Evolutionary conservation across 2,888 invertebrate species (phyloP), one percentile per base, ranked within the genome.

Genomic region (Lithophane leautieri): DNA sequence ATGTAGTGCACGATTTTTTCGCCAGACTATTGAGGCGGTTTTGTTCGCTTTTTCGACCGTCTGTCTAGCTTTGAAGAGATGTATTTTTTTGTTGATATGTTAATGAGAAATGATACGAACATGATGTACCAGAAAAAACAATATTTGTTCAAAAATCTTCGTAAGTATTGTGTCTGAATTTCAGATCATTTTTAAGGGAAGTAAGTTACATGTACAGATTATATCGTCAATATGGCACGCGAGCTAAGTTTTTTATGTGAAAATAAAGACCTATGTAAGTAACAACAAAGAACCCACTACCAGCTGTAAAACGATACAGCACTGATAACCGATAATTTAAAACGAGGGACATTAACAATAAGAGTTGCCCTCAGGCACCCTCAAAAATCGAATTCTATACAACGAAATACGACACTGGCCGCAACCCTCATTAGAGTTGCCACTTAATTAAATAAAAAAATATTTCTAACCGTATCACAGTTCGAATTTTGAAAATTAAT

Each of bases 401-500:
- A 92, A 86, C 93, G 96, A 90, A 95, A 96, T 88, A 90, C 88
- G 94, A 96, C 92, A 94, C 96, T 91, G 88, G 88, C 86, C 89
- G 86, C 89, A 89, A 91, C 94, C 94, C 93, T 94, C 93, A 94
- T 95, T 94, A 93, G 89, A 92, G 90, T 90, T 90, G 90, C 88
- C 85, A 89, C 87, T 91, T 92, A 91, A 94, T 93, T 93, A 92
- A 92, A 91, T 91, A 92, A 92, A 92, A 91, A 90, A 92, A 86
- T 84, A 82, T 72, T 80, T 79, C 62, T 58, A 85, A 85, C 82
- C 82, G 79, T 84, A 85, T 86, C 85, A 83, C 82, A 82, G 78
- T 85, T 88, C 89, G 82, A 87, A 87, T 84, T 89, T 87, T 86
- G 82, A 86, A 85, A 89, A 91, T 89, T 90, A 89, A 88, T 89